Base-by-base conservation (phyloP, 1,140 invertebrate species). In the Drosophila funebris region DNA sequence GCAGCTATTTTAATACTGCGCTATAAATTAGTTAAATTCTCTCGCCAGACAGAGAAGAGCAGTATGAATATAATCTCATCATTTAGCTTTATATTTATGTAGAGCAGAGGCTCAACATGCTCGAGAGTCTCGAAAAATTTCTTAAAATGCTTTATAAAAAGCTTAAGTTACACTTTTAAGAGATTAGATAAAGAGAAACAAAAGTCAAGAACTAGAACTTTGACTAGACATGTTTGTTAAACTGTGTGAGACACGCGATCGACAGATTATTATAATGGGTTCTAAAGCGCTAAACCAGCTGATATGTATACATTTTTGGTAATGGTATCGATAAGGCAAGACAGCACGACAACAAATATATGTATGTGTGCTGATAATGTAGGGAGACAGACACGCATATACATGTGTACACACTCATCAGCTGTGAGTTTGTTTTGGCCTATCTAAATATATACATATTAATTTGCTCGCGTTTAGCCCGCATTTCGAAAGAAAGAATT, bases 1-100 rank as follows among this genome's bases (percentile, higher is more conserved):
- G 54, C 70, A 64, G 33, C 64, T 77, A 77, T 74, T 76, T 77
- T 77, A 39, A 69, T 41, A 70, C 27, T 18, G 54, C 43, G 60
- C 18, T 13, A 53, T 50, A 64, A 57, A 66, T 41, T 48, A 57
- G 33, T 66, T 63, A 33, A 37, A 39, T 14, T 20, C 9, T 9
- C 20, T 43, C 3, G 37, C 24, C 22, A 29, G 46, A 46, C 29
- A 24, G 41, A 27, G 29, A 41, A 16, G 18, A 48, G 22, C 7
- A 20, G 8, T 3, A 29, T n/a, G 18, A 20, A 20, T 3, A 20
- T 14, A 31, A 24, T 39, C 22, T n/a, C 31, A 33, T 36, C 18
- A 14, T 46, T 22, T 20, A 29, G n/a, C 16, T 57, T 22, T 13
- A 24, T 24, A 60, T 14, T 20, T 31, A 29, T 50, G 11, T 31